Percentiles rank a stretch among this genome's conserved stretches.
Conservation (phyloP, 2,888 invertebrate genomes). For the Sycophila texana region DNA sequence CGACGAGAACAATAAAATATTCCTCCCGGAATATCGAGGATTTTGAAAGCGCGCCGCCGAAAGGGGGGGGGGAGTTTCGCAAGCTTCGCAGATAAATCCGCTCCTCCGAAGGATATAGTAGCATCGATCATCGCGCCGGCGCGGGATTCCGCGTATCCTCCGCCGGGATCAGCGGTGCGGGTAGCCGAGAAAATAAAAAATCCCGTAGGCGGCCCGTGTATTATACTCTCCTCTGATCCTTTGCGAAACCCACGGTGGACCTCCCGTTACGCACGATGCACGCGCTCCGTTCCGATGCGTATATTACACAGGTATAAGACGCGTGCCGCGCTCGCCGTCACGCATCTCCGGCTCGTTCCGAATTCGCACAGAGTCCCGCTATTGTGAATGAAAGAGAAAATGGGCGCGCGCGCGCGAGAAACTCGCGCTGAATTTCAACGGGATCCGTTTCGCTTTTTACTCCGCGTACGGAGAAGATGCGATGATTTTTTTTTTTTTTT, state of each 20-base stretch:
- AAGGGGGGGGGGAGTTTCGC: background rate
- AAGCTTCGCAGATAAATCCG: slow-evolving; percentile 16
- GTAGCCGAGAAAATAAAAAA: too few species aligned
- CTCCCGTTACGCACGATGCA: slow-evolving; percentile 6
- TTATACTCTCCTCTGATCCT: background rate
- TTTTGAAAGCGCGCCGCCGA: slow-evolving; percentile 12
- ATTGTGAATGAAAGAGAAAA: slow-evolving; percentile 44
- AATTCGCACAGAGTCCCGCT: background rate
- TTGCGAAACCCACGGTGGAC: slow-evolving; percentile 26
- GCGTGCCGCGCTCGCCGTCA: slow-evolving; percentile 2
- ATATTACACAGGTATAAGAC: background rate
- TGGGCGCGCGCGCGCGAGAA: background rate
- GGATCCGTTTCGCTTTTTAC: background rate
- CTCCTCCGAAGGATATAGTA: background rate
- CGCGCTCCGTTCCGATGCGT: background rate
- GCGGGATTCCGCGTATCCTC: too few species aligned
- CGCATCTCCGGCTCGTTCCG: slow-evolving; percentile 11
- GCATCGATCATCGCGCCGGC: slow-evolving; percentile 32
- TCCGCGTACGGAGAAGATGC: too few species aligned
- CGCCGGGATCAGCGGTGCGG: too few species aligned
- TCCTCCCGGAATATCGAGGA: background rate
- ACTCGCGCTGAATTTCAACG: slow-evolving; percentile 23
- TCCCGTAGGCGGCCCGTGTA: too few species aligned
- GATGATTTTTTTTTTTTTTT: too few species aligned
- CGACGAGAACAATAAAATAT: slow-evolving; percentile 1